Evolutionary conservation across 1,140 invertebrate genomes (phyloP).

Genomic region (Eriocheir sinensis): DNA sequence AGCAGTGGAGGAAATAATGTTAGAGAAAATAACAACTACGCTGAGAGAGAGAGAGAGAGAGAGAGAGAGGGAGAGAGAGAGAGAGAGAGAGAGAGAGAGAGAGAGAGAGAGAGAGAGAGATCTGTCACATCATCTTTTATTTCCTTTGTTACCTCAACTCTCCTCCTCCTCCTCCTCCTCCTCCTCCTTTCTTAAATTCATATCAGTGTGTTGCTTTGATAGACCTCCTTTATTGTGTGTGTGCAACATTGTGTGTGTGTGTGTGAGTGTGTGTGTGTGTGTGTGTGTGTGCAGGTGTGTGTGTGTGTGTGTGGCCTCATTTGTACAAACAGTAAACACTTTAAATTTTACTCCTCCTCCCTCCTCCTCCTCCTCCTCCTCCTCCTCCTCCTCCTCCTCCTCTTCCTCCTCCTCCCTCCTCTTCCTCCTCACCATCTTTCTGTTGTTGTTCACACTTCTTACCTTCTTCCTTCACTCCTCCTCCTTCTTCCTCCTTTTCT

Average conservation of each 20-base stretch:
- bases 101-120: too few species aligned
- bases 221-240: background rate
- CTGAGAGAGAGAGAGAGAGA: conserved; percentile 33
- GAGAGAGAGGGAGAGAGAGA: background rate
- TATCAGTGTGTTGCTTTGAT: background rate
- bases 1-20: background rate
- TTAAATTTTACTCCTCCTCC: too few species aligned
- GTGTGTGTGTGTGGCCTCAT: too few species aligned
- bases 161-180: background rate
- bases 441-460: background rate
- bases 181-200: background rate
- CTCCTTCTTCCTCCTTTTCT: background rate
- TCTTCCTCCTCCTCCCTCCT: background rate
- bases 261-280: conserved; percentile 1
- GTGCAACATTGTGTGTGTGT: background rate
- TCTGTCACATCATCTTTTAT: too few species aligned
- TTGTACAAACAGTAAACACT: too few species aligned
- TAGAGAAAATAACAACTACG: conserved; percentile 23
- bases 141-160: too few species aligned
- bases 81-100: too few species aligned
- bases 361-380: background rate
- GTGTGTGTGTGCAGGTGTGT: background rate
- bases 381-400: background rate
- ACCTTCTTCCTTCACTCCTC: background rate
- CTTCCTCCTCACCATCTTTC: background rate